Evolutionary conservation across 2,888 invertebrate species (phyloP).

Genomic region (Sarcophaga subvicina): DNA sequence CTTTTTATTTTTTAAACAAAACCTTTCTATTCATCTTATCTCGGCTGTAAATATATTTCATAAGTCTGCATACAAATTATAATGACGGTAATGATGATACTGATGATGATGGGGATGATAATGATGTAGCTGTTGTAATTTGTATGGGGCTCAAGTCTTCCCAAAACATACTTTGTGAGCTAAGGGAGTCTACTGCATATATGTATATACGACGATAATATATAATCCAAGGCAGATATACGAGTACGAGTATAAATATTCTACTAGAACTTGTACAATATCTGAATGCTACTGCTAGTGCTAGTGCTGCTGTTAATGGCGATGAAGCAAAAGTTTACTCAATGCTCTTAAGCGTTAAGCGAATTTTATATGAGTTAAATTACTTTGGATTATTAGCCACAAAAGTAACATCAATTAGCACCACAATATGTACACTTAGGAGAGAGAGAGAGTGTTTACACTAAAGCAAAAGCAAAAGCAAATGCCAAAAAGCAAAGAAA

Average conservation of each 20-base stretch:
- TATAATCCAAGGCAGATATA: background rate
- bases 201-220: background rate
- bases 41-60: background rate
- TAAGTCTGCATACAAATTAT: conserved; percentile 54
- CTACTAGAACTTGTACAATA: background rate
- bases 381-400: conserved; percentile 72
- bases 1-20: background rate
- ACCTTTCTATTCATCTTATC: conserved; percentile 6
- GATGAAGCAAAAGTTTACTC: conserved; percentile 67
- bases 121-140: conserved; percentile 15
- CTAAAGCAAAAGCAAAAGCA: conserved; percentile 22
- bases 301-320: conserved; percentile 55
- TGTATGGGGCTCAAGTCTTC: conserved; percentile 2
- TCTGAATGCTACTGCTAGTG: background rate
- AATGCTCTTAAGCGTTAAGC: conserved; percentile 70
- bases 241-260: background rate
- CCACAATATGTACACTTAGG: conserved; percentile 48
- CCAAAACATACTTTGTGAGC: conserved; percentile 25
- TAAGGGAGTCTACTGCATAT: conserved; percentile 36
- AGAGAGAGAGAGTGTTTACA: conserved; percentile 52
- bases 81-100: conserved; percentile 24
- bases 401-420: conserved; percentile 72
- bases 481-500: background rate
- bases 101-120: conserved; percentile 17
- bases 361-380: conserved; percentile 72